A percentile compares a stretch with the other conserved stretches of the same genome.
Conservation (phyloP, 1,140 invertebrate genomes). For the Trachymyrmex cornetzi region DNA sequence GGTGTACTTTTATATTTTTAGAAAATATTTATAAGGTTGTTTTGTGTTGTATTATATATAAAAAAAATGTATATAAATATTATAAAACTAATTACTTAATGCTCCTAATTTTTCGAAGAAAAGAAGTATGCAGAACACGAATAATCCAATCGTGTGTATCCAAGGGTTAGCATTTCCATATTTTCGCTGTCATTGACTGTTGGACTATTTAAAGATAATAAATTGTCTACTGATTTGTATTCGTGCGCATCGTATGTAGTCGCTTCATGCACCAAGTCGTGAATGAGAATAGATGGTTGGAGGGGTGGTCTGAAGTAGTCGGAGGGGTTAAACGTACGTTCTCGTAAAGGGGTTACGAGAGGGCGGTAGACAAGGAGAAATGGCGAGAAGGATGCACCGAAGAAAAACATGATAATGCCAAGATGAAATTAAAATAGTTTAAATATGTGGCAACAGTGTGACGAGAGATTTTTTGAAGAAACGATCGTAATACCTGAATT, state of each 20-base stretch:
- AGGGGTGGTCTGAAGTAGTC: conserved; percentile 52
- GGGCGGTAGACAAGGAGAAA: conserved; percentile 66
- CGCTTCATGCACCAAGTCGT: conserved; percentile 68
- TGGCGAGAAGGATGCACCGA: conserved; percentile 59
- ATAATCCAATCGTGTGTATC: no score
- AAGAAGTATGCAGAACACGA: no score
- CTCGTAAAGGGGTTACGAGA: conserved; percentile 72
- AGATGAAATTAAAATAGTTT: conserved; percentile 12
- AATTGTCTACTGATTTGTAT: conserved; percentile 59
- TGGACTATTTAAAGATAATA: neutral
- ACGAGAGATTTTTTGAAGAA: neutral
- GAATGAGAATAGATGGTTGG: conserved; percentile 68
- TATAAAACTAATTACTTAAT: no score
- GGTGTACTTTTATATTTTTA: no score
- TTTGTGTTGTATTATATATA: no score
- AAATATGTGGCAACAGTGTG: neutral
- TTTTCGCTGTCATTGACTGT: neutral
- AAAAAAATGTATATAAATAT: no score
- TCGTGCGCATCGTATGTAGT: conserved; percentile 61
- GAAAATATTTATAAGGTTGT: no score
- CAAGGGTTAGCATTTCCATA: neutral
- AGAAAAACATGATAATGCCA: conserved; percentile 39
- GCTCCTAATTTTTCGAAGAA: no score
- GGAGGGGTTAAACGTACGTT: conserved; percentile 72
- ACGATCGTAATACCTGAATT: neutral